Evolutionary conservation across 2,888 invertebrate genomes (phyloP).

Genomic region (Pantelozetes paolii): DNA sequence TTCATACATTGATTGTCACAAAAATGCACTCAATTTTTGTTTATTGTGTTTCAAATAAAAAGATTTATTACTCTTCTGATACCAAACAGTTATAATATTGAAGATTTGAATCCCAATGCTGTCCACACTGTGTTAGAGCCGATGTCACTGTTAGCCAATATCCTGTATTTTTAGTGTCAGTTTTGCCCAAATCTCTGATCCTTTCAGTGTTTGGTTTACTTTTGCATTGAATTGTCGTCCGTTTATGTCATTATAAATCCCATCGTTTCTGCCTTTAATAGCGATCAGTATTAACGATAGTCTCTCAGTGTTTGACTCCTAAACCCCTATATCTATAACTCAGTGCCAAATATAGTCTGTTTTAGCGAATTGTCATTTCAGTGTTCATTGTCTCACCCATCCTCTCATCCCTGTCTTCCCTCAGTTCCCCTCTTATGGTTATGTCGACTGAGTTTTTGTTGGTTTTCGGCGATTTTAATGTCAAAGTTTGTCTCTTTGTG

Average conservation of each 20-base stretch:
- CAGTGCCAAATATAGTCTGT: background rate
- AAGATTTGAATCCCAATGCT: too few species aligned
- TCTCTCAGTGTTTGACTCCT: background rate
- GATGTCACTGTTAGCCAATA: conserved; percentile 7
- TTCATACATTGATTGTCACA: conserved; percentile 17
- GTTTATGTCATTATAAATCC: conserved; percentile 34
- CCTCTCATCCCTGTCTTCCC: background rate
- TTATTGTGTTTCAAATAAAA: background rate
- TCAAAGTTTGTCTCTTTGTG: conserved; percentile 6
- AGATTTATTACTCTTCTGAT: conserved; percentile 17
- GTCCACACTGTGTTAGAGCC: background rate
- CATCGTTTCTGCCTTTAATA: background rate
- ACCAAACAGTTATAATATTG: background rate
- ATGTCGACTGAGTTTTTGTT: background rate
- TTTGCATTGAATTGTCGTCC: conserved; percentile 20
- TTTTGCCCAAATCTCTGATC: conserved; percentile 13
- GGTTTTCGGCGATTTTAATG: conserved; percentile 8
- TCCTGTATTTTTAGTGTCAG: conserved; percentile 33
- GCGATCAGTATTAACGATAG: background rate
- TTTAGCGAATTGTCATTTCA: background rate
- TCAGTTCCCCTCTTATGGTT: background rate
- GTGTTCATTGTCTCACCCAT: background rate
- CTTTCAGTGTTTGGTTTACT: background rate
- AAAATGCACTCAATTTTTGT: conserved; percentile 9
- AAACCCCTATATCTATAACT: conserved; percentile 32